phyloP scores from a whole-genome alignment of 2,113 vertebrate genomes.

The Podiceps cristatus region DNA sequence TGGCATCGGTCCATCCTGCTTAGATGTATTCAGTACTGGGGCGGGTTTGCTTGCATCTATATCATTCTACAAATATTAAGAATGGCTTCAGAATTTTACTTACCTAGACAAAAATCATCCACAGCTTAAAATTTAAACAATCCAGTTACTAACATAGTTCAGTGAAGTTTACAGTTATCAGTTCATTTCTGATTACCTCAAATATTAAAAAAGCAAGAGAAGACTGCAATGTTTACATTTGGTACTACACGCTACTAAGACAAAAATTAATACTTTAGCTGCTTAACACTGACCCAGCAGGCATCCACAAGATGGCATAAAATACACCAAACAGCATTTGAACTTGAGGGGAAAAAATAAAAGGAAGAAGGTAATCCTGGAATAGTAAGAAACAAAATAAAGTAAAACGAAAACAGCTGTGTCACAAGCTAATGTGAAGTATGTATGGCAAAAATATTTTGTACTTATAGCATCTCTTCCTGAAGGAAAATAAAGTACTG shows the following conservation, averaged over 20 bases:
- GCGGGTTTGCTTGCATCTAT: conserved; percentile 85
- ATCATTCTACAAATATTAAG: conserved; percentile 85
- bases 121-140: neutral
- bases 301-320: neutral
- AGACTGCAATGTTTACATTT: neutral
- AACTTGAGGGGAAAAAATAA: neutral
- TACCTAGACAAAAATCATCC: neutral
- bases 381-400: neutral
- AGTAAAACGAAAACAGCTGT: neutral
- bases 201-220: neutral
- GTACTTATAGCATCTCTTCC: neutral
- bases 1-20: conserved; percentile 82
- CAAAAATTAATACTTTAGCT: neutral
- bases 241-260: neutral
- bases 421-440: neutral
- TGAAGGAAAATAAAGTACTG: neutral
- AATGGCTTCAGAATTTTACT: conserved; percentile 46
- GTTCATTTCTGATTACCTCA: neutral
- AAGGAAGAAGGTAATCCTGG: neutral
- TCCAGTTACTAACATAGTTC: too few species aligned
- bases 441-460: neutral
- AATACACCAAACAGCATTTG: neutral
- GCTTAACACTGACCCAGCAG: neutral
- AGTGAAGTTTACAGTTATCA: neutral
- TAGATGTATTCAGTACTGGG: conserved; percentile 84